These are phyloP conservation scores for Mionectes olivaceus DNA, from an alignment of 2,797 vertebrate species.

Conservation along the genomic window DNA sequence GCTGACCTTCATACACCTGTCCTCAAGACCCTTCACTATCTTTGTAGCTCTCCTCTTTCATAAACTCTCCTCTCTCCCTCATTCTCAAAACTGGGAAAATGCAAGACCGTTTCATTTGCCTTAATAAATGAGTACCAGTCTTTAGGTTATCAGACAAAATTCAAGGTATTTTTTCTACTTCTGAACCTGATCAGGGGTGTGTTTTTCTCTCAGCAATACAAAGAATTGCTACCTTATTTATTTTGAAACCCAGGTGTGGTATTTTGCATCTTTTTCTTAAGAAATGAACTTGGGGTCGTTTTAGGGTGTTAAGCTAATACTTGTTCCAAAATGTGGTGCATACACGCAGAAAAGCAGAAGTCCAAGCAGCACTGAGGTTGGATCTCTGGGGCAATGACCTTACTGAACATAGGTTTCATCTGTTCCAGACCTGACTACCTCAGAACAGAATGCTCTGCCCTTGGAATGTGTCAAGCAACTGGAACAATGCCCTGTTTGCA, in stretches of 20 bases:
- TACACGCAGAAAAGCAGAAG: neutral
- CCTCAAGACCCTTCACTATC: neutral
- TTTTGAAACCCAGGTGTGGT: rapidly evolving
- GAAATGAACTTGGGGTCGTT: neutral
- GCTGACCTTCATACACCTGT: rapidly evolving
- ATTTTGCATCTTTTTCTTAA: neutral
- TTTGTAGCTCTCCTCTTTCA: neutral
- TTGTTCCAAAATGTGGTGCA: neutral
- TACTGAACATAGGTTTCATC: neutral
- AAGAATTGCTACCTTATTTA: neutral
- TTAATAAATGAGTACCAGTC: neutral
- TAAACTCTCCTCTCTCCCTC: neutral
- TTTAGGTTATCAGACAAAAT: neutral
- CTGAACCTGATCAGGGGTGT: neutral
- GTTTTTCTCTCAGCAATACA: neutral
- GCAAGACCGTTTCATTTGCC: neutral
- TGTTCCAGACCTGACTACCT: neutral
- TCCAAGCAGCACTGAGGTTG: neutral
- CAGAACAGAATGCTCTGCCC: neutral
- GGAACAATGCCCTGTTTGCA: neutral
- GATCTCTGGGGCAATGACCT: neutral
- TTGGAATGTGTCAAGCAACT: neutral
- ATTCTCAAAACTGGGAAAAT: neutral
- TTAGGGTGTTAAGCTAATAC: neutral
- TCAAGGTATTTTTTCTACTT: neutral